Evolutionary conservation across 2,888 invertebrate genomes (phyloP).

Genomic region (Drosophila paranaensis): DNA sequence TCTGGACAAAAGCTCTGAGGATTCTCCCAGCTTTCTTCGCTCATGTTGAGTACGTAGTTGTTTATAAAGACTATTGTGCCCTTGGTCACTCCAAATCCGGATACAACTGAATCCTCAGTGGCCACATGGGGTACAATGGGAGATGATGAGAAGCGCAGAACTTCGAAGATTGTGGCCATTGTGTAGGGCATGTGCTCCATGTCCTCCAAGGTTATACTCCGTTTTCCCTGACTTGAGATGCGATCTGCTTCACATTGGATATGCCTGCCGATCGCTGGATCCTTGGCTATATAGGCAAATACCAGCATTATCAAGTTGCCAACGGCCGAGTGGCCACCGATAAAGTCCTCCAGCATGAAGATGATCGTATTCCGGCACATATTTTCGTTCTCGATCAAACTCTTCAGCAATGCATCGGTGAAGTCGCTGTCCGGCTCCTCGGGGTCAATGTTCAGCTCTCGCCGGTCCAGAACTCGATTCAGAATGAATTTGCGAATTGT

Average conservation of each 20-base stretch:
- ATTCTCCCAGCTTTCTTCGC: slow-evolving; percentile 90
- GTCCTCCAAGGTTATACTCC: slow-evolving; percentile 88
- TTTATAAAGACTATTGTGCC: slow-evolving; percentile 94
- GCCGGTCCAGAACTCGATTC: slow-evolving; percentile 88
- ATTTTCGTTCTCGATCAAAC: slow-evolving; percentile 87
- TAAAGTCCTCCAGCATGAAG: slow-evolving; percentile 93
- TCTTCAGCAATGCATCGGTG: slow-evolving; percentile 91
- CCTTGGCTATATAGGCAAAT: slow-evolving; percentile 88
- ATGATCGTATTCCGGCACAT: slow-evolving; percentile 91
- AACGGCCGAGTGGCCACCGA: slow-evolving; percentile 95
- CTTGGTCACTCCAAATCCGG: slow-evolving; percentile 90
- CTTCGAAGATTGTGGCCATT: slow-evolving; percentile 92
- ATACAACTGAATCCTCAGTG: slow-evolving; percentile 89
- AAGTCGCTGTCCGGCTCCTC: slow-evolving; percentile 90
- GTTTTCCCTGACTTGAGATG: slow-evolving; percentile 85
- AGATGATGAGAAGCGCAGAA: slow-evolving; percentile 91
- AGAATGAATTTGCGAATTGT: slow-evolving; percentile 91
- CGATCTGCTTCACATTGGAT: slow-evolving; percentile 90
- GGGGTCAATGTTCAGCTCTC: slow-evolving; percentile 84
- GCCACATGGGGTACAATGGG: slow-evolving; percentile 96
- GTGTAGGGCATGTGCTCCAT: slow-evolving; percentile 90
- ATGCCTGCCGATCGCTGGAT: slow-evolving; percentile 88
- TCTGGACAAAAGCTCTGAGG: slow-evolving; percentile 91
- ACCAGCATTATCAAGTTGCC: slow-evolving; percentile 93
- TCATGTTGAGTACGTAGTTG: slow-evolving; percentile 92